phyloP scores from a whole-genome alignment of 2,888 invertebrate species.

The Xanthorhoe designata region DNA sequence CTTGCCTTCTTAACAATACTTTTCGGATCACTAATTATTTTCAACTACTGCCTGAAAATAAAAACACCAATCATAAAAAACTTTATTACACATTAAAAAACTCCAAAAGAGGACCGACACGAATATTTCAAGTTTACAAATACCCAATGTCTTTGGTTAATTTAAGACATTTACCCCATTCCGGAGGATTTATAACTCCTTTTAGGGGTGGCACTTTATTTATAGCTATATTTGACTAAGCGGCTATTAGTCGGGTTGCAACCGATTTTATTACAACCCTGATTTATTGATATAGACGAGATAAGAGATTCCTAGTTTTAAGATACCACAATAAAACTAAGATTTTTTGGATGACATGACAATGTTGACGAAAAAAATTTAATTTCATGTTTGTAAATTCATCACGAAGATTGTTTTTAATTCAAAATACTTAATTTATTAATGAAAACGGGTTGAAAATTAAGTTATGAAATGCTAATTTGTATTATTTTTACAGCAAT shows the following conservation, averaged over 20 bases:
- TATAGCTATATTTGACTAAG: constrained; percentile 77
- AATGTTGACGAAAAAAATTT: not conserved
- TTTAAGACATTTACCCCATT: constrained; percentile 51
- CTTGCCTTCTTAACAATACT: no score
- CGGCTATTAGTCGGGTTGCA: constrained; percentile 62
- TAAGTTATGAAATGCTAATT: no score
- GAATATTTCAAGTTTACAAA: constrained; percentile 39
- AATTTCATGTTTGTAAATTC: no score
- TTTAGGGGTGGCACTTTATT: constrained; percentile 68
- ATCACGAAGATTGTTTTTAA: no score
- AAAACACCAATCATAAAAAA: constrained; percentile 1
- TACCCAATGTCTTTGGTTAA: constrained; percentile 42
- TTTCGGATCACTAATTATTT: no score
- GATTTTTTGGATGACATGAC: not conserved
- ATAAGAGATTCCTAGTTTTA: constrained; percentile 34
- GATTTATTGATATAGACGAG: constrained; percentile 50
- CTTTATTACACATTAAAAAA: constrained; percentile 18
- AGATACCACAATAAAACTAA: constrained; percentile 4
- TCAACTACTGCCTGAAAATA: not conserved
- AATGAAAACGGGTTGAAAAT: no score
- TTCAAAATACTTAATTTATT: no score
- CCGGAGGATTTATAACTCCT: constrained; percentile 63
- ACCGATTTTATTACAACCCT: constrained; percentile 56
- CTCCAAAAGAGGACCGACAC: constrained; percentile 28
- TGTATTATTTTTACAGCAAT: no score